Conservation (phyloP, 2,797 vertebrate genomes). For the Ptychobarbus kaznakovi region DNA sequence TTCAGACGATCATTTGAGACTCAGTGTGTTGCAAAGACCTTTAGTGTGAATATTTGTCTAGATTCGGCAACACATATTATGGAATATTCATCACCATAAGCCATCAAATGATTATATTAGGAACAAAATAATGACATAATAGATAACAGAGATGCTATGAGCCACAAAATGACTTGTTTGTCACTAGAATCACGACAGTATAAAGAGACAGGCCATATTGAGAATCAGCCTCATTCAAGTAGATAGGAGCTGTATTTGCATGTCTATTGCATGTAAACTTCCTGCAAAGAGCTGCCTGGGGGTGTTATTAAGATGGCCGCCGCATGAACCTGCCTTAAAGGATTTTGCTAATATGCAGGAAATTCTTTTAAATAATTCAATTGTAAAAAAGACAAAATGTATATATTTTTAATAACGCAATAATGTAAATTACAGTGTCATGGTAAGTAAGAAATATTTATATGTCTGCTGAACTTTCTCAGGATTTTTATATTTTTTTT, state of each 20-base stretch:
- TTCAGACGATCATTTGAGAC: too few relatives aligned
- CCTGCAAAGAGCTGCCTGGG: neutral
- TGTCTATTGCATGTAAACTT: constrained; percentile 1
- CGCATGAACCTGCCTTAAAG: neutral
- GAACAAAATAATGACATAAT: neutral
- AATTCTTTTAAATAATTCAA: neutral
- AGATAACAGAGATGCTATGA: neutral
- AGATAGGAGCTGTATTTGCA: neutral
- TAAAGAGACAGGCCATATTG: neutral
- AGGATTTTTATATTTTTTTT: neutral
- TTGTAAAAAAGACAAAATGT: neutral
- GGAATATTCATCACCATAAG: neutral
- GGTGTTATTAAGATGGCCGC: neutral
- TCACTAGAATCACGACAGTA: neutral
- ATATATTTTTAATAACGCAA: neutral
- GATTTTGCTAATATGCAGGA: neutral
- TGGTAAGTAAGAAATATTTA: neutral
- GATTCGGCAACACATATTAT: neutral
- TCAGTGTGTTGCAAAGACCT: too few relatives aligned
- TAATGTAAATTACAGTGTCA: neutral
- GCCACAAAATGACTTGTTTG: neutral
- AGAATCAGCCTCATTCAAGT: neutral
- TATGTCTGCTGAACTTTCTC: neutral
- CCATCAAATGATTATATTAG: neutral
- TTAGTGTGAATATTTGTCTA: neutral